phyloP scores from a whole-genome alignment of 2,888 invertebrate genomes.

The Spilarctia lutea region DNA sequence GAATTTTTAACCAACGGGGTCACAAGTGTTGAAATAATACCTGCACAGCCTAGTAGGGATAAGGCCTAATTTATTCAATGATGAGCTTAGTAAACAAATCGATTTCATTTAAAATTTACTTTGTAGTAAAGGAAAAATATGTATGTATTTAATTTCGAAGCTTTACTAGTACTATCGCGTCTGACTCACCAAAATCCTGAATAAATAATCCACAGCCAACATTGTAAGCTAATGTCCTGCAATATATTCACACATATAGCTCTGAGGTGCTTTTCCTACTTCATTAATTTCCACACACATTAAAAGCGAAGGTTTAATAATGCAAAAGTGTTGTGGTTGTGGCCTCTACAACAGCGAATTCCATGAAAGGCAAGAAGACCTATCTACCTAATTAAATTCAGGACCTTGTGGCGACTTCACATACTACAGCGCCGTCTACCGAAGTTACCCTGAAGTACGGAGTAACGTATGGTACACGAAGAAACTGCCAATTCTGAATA shows the following conservation, averaged over 20 bases:
- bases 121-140: neutral
- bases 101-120: too few species aligned
- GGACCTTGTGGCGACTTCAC: too few species aligned
- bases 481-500: too few species aligned
- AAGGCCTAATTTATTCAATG: too few species aligned
- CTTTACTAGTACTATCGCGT: slow-evolving; percentile 2
- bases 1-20: too few species aligned
- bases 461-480: too few species aligned
- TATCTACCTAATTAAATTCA: too few species aligned
- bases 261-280: slow-evolving; percentile 67
- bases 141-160: neutral
- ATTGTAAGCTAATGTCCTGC: slow-evolving; percentile 34
- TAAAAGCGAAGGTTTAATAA: slow-evolving; percentile 79
- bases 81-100: too few species aligned
- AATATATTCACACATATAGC: slow-evolving; percentile 27
- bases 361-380: neutral
- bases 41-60: too few species aligned
- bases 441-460: too few species aligned
- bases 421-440: too few species aligned
- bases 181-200: slow-evolving; percentile 44
- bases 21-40: too few species aligned
- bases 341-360: slow-evolving; percentile 50
- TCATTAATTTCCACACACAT: slow-evolving; percentile 81
- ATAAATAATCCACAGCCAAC: slow-evolving; percentile 44
- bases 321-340: slow-evolving; percentile 62